Evolutionary conservation across 2,113 vertebrate species (phyloP).

Genomic region (Phylloscopus whistleri): DNA sequence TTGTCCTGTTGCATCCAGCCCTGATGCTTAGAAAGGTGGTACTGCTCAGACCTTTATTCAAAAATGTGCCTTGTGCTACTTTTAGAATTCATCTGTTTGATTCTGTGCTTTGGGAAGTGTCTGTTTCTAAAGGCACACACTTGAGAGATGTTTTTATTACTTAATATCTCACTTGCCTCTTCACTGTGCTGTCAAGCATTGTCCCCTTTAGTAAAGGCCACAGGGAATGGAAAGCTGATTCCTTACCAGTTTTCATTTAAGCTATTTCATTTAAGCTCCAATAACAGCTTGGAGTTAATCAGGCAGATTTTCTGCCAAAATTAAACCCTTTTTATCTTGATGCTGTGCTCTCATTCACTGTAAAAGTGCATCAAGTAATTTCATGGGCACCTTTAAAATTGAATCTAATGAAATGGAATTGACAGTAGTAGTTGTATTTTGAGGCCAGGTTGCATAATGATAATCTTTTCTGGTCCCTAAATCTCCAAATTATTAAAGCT

Average conservation of each 20-base stretch:
- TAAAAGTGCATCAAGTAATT: background rate
- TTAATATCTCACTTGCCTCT: background rate
- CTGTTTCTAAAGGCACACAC: background rate
- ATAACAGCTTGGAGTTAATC: background rate
- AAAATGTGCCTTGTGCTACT: background rate
- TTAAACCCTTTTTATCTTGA: background rate
- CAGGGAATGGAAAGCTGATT: background rate
- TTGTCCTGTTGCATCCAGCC: background rate
- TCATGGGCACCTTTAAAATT: background rate
- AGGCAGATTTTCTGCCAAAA: background rate
- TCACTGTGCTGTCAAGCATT: background rate
- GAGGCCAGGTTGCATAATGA: background rate
- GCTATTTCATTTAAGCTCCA: background rate
- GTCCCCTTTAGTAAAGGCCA: background rate
- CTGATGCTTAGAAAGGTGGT: background rate
- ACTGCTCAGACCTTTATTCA: background rate
- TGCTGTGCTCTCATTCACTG: background rate
- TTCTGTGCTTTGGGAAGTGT: background rate
- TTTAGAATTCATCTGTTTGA: background rate
- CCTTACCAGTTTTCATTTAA: background rate
- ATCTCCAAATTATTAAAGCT: background rate
- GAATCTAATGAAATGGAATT: background rate
- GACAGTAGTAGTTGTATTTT: background rate
- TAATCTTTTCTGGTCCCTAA: background rate
- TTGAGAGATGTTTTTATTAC: background rate